Conservation (phyloP, 2,113 vertebrate genomes). For the Globicephala melas region DNA sequence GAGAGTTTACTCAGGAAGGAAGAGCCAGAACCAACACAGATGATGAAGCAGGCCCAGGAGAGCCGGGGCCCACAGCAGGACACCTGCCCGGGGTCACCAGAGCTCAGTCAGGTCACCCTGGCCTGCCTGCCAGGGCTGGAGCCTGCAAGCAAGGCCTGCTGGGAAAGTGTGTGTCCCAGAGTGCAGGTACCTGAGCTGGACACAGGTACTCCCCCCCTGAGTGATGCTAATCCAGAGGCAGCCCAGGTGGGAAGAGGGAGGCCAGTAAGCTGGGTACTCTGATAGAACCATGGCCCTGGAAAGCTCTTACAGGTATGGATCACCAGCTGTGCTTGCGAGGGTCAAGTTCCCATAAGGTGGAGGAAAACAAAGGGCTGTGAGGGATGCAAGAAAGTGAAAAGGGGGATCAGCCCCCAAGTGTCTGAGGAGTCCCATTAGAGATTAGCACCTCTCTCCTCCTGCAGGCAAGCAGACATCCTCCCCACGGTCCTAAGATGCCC, state of each 20-base stretch:
- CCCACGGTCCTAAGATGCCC: rapidly evolving
- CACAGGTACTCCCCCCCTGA: neutral
- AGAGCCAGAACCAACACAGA: neutral
- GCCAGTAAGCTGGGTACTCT: neutral
- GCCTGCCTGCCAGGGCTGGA: neutral
- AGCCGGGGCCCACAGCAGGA: rapidly evolving
- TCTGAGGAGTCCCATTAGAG: neutral
- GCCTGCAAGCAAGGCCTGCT: neutral
- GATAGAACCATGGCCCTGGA: too few species aligned
- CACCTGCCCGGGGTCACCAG: neutral
- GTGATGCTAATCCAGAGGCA: neutral
- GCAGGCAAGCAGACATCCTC: neutral
- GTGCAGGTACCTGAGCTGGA: neutral
- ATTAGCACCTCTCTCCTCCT: neutral
- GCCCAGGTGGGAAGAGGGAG: neutral
- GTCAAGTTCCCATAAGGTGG: neutral
- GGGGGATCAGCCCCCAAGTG: neutral
- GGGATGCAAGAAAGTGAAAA: neutral
- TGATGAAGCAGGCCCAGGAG: too few species aligned
- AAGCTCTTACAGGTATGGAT: neutral
- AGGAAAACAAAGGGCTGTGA: neutral
- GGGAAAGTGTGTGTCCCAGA: neutral
- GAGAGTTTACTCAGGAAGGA: neutral
- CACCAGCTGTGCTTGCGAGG: neutral
- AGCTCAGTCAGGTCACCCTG: neutral